Conservation (phyloP, 2,113 vertebrate species). For the Alaudala cheleensis region DNA sequence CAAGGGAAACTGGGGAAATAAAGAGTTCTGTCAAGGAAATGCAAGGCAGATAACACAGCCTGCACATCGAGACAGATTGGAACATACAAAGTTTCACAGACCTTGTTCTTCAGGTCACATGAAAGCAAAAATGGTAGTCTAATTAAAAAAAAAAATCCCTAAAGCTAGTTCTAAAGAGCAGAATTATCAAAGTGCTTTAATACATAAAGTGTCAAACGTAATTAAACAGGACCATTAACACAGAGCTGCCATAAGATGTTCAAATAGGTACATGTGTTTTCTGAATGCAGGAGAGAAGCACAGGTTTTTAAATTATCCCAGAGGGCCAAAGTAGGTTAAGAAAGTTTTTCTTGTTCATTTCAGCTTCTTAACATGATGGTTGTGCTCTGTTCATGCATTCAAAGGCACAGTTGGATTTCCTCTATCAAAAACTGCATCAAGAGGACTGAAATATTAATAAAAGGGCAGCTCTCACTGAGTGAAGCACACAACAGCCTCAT, state of each 20-base stretch:
- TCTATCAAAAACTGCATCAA: background rate
- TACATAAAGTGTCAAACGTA: slow-evolving; percentile 57
- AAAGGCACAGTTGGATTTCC: background rate
- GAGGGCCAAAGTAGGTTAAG: background rate
- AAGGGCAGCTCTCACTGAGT: background rate
- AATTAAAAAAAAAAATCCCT: background rate
- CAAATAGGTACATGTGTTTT: background rate
- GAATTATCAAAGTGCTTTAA: slow-evolving; percentile 65
- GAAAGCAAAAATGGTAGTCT: background rate
- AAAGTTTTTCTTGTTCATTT: background rate
- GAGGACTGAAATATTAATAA: background rate
- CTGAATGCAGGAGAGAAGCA: background rate
- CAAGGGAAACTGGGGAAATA: background rate
- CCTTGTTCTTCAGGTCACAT: slow-evolving; percentile 14
- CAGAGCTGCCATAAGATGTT: slow-evolving; percentile 4
- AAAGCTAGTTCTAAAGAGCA: slow-evolving; percentile 17
- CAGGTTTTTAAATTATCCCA: background rate
- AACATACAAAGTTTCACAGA: background rate
- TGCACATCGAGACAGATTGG: background rate
- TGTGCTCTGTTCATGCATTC: background rate
- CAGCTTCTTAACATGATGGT: background rate
- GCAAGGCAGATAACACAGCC: background rate
- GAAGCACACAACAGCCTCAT: background rate
- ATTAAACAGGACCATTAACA: slow-evolving; percentile 36
- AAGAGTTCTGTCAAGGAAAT: background rate